These are phyloP conservation scores for Drosophila testacea DNA, from an alignment of 2,888 invertebrate species.

Conservation along the genomic window DNA sequence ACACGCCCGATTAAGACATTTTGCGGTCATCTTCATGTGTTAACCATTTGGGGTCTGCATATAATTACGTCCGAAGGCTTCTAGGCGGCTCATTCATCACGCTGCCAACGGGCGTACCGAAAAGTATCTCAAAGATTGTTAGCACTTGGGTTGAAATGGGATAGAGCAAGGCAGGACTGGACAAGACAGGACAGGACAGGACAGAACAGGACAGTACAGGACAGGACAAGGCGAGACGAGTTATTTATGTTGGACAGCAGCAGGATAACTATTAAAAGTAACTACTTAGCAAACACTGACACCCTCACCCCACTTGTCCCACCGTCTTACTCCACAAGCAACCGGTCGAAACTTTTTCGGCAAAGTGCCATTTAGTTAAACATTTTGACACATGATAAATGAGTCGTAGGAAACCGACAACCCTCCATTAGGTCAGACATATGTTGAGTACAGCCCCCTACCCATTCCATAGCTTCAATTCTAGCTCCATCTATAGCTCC, in stretches of 20 bases:
- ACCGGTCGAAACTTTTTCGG: constrained; percentile 65
- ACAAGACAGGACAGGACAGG: constrained; percentile 8
- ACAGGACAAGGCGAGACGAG: constrained; percentile 38
- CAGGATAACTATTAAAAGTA: constrained; percentile 76
- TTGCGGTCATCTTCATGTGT: constrained; percentile 58
- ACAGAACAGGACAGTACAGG: constrained; percentile 8
- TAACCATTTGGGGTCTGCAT: constrained; percentile 56
- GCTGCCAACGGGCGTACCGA: constrained; percentile 48
- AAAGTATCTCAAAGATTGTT: constrained; percentile 78
- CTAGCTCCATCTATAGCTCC: constrained; percentile 4
- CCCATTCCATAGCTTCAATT: background rate
- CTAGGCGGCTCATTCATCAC: constrained; percentile 46
- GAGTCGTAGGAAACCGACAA: constrained; percentile 63
- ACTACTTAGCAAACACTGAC: constrained; percentile 77
- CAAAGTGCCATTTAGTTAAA: constrained; percentile 81
- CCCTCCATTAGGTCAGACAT: constrained; percentile 54
- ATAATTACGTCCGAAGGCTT: constrained; percentile 61
- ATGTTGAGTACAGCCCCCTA: constrained; percentile 31
- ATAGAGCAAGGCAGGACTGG: constrained; percentile 15
- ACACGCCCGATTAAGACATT: constrained; percentile 72
- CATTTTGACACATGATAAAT: constrained; percentile 82
- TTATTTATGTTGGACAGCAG: constrained; percentile 72
- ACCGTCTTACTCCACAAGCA: background rate
- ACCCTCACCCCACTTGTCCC: background rate
- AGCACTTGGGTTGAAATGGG: constrained; percentile 54